These are phyloP conservation scores for Prolemur simus DNA, from an alignment of 2,113 vertebrate genomes.

Conservation along the genomic window DNA sequence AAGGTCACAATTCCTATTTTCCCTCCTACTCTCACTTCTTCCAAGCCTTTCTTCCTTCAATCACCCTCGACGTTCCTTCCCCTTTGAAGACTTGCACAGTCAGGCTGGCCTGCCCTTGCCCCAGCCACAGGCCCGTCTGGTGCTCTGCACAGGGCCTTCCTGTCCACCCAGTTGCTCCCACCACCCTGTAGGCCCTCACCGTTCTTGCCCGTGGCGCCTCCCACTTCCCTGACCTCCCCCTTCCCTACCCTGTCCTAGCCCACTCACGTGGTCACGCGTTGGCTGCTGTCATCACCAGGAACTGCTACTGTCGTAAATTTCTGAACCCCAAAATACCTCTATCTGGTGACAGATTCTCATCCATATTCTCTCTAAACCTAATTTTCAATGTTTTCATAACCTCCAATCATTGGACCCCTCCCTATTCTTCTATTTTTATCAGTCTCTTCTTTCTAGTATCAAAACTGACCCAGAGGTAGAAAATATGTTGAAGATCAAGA, in stretches of 20 bases:
- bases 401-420: too few species aligned
- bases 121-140: not conserved
- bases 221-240: not conserved
- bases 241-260: not conserved
- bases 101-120: not conserved
- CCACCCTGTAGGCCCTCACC: not conserved
- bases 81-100: not conserved
- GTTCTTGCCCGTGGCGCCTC: fast-evolving
- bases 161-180: not conserved
- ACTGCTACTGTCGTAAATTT: not conserved
- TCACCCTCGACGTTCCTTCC: not conserved
- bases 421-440: not conserved
- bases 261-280: fast-evolving
- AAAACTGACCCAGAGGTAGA: not conserved
- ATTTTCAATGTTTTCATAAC: not conserved
- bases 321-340: not conserved
- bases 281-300: not conserved
- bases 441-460: not conserved
- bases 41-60: not conserved
- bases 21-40: not conserved
- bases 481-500: not conserved
- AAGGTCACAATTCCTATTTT: not conserved
- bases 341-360: not conserved
- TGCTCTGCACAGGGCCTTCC: not conserved
- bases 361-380: not conserved